Conservation (phyloP, 30 jellyfish, hydroid and myxozoan species). For the Euphysa ruthae region DNA sequence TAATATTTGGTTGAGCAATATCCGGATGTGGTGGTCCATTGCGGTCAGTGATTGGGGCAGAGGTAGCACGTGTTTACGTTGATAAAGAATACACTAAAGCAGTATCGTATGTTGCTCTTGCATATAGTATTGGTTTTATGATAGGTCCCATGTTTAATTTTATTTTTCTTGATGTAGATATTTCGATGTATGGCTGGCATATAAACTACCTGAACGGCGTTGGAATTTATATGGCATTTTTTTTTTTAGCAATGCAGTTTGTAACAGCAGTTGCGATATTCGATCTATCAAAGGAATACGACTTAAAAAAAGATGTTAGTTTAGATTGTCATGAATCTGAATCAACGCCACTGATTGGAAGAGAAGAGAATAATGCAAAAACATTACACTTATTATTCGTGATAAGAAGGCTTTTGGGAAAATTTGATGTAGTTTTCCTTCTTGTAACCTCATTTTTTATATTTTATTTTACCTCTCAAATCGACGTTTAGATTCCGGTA, state of each 20-base stretch:
- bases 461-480: no score
- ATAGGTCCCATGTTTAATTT: constrained; percentile 25
- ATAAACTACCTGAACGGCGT: constrained; percentile 7
- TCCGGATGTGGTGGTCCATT: constrained; percentile 30
- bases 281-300: constrained; percentile 29
- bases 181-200: constrained; percentile 21
- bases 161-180: constrained; percentile 4
- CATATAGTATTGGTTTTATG: constrained; percentile 9
- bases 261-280: neutral
- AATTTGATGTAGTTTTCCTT: no score
- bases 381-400: no score
- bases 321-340: neutral
- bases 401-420: no score
- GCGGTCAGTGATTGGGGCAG: constrained; percentile 23
- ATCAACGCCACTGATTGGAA: neutral
- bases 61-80: neutral
- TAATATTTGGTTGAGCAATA: constrained; percentile 21
- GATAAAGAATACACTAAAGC: neutral
- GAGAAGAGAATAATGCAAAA: neutral
- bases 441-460: no score
- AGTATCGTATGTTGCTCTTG: constrained; percentile 24
- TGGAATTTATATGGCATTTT: constrained; percentile 19
- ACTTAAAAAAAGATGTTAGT: neutral
- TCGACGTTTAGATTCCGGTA: no score
- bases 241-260: constrained; percentile 1